Conservation (phyloP, 2,888 invertebrate genomes). For the Scelioninae gen. 1 region DNA sequence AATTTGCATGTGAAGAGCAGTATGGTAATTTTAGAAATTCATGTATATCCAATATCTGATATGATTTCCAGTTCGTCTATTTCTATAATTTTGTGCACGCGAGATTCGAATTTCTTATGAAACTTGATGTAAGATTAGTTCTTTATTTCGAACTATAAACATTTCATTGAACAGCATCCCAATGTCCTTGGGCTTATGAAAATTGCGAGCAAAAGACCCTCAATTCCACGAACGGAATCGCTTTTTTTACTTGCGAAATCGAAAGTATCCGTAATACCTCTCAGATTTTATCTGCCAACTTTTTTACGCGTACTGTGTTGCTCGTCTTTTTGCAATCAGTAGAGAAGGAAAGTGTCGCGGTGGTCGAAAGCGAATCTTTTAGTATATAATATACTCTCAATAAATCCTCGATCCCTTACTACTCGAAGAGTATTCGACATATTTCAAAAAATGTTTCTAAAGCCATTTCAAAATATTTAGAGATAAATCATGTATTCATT, state of each 20-base stretch:
- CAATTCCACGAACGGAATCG: slow-evolving; percentile 24
- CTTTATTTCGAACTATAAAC: not conserved
- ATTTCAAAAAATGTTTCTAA: slow-evolving; percentile 40
- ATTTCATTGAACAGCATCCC: not conserved
- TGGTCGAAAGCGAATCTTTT: slow-evolving; percentile 61
- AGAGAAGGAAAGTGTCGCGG: slow-evolving; percentile 48
- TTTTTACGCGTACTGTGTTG: slow-evolving; percentile 17
- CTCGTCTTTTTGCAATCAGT: slow-evolving; percentile 32
- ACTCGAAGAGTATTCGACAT: slow-evolving; percentile 37
- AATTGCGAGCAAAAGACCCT: not conserved
- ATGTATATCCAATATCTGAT: slow-evolving; percentile 14
- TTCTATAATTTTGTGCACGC: slow-evolving; percentile 49
- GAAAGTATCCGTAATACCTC: slow-evolving; percentile 45
- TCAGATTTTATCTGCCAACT: slow-evolving; percentile 33
- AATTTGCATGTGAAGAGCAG: slow-evolving; percentile 18
- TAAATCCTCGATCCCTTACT: slow-evolving; percentile 51
- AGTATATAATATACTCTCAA: slow-evolving; percentile 60
- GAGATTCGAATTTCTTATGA: slow-evolving; percentile 16
- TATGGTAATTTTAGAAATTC: slow-evolving; percentile 52
- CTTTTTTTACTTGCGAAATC: slow-evolving; percentile 38
- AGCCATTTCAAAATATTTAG: slow-evolving; percentile 47
- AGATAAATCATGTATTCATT: too few relatives aligned
- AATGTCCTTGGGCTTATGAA: slow-evolving; percentile 7
- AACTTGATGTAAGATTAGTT: not conserved
- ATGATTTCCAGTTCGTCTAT: slow-evolving; percentile 10